A percentile compares a stretch with the other conserved stretches of the same genome.
Evolutionary conservation across 2,797 vertebrate genomes (phyloP).

Genomic region (Silurus aristotelis): DNA sequence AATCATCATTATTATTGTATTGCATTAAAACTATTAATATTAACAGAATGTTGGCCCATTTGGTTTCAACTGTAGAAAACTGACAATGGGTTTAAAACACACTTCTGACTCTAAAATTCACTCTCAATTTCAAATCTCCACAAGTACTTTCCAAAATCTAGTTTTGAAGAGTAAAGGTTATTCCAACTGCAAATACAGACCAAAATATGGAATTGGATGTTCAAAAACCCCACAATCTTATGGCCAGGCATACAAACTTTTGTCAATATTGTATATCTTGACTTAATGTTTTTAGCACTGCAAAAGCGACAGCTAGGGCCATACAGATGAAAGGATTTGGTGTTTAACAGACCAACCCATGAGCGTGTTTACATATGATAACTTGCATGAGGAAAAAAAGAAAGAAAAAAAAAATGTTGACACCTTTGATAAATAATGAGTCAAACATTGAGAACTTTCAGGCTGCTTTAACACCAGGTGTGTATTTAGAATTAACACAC

Average conservation of each 20-base stretch:
- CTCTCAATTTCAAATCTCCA: too few relatives aligned
- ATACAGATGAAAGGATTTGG: not conserved
- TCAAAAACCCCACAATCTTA: too few relatives aligned
- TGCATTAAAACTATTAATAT: not conserved
- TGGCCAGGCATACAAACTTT: too few relatives aligned
- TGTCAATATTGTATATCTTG: too few relatives aligned
- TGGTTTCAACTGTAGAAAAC: not conserved
- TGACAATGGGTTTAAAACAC: not conserved
- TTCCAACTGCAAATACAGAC: too few relatives aligned
- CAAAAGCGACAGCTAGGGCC: too few relatives aligned
- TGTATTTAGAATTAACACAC: not conserved
- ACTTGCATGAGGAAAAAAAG: not conserved
- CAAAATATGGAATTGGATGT: too few relatives aligned
- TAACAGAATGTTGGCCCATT: not conserved
- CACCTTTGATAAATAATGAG: conserved; percentile 34
- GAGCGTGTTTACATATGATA: conserved; percentile 17
- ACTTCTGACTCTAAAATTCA: too few relatives aligned
- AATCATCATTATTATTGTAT: not conserved
- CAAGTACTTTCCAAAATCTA: too few relatives aligned
- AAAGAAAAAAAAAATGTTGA: not conserved
- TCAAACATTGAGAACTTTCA: not conserved
- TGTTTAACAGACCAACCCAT: not conserved
- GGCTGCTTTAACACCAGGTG: not conserved
- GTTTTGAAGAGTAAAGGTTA: too few relatives aligned
- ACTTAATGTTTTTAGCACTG: too few relatives aligned